Evolutionary conservation across 2,797 vertebrate species (phyloP).

Genomic region (Scleropages formosus): DNA sequence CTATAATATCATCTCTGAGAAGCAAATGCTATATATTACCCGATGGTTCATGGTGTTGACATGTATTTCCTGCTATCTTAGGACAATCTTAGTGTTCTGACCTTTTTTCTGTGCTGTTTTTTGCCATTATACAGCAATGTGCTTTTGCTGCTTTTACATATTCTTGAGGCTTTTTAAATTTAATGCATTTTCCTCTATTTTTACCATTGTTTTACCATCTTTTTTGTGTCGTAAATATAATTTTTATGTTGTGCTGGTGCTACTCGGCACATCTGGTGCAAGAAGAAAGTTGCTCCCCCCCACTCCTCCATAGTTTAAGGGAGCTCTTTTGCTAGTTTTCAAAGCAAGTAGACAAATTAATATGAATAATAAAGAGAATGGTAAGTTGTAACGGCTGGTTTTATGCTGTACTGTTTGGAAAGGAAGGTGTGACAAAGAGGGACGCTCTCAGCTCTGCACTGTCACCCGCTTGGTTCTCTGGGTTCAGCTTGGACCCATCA

Average conservation of each 20-base stretch:
- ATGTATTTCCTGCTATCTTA: slow-evolving; percentile 19
- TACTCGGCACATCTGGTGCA: not conserved
- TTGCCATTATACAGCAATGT: not conserved
- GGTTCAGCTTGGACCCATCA: not conserved
- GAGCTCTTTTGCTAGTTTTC: not conserved
- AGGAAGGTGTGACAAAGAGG: not conserved
- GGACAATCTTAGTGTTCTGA: slow-evolving; percentile 35
- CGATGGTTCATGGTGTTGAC: slow-evolving; percentile 24
- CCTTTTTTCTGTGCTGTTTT: slow-evolving; percentile 10
- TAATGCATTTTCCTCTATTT: not conserved
- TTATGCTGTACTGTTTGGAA: not conserved
- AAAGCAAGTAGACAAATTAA: not conserved
- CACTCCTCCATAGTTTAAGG: not conserved
- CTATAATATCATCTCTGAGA: slow-evolving; percentile 16
- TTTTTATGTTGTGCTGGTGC: not conserved
- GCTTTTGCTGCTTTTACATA: not conserved
- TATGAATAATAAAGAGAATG: slow-evolving; percentile 1
- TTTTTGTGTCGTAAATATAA: slow-evolving; percentile 3
- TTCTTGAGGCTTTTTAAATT: not conserved
- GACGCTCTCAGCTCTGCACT: not conserved
- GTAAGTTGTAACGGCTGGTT: not conserved
- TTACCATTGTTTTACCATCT: not conserved
- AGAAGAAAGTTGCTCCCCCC: not conserved
- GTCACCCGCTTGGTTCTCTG: not conserved
- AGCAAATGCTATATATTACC: slow-evolving; percentile 12